phyloP scores from a whole-genome alignment of 2,888 invertebrate species.

The Pandemis cinnamomeana region DNA sequence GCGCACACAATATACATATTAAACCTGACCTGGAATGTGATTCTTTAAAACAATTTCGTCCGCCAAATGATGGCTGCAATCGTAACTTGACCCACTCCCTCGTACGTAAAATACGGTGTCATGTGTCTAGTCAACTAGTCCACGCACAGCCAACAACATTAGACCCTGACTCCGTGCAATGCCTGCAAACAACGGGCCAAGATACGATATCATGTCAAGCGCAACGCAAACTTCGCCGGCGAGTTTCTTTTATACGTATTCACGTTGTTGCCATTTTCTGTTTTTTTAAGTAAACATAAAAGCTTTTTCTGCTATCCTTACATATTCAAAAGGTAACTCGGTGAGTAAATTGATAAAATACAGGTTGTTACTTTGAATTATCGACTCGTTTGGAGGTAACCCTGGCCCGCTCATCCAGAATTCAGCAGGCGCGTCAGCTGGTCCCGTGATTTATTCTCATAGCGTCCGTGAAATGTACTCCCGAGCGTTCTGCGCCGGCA shows the following conservation, averaged over 20 bases:
- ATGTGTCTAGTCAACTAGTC: too few species aligned
- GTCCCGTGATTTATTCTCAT: constrained; percentile 71
- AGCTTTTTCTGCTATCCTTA: constrained; percentile 28
- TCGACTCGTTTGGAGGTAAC: constrained; percentile 50
- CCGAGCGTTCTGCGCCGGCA: constrained; percentile 44
- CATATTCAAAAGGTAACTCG: constrained; percentile 35
- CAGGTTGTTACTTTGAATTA: constrained; percentile 46
- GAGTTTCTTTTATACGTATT: neutral
- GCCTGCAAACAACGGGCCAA: too few species aligned
- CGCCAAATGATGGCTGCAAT: too few species aligned
- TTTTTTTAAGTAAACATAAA: constrained; percentile 19
- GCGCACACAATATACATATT: constrained; percentile 8
- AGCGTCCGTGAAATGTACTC: constrained; percentile 61
- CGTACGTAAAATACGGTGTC: too few species aligned
- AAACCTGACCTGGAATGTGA: constrained; percentile 3
- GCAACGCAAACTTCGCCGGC: too few species aligned
- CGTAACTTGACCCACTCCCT: too few species aligned
- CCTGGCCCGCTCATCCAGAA: constrained; percentile 65
- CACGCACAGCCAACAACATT: too few species aligned
- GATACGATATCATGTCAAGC: too few species aligned
- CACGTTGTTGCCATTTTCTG: neutral
- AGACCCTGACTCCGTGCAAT: too few species aligned
- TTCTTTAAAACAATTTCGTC: too few species aligned
- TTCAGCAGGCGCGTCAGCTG: constrained; percentile 74
- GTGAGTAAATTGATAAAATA: constrained; percentile 45